phyloP scores from a whole-genome alignment of 2,888 invertebrate species.

The Himalopsyche anomala region DNA sequence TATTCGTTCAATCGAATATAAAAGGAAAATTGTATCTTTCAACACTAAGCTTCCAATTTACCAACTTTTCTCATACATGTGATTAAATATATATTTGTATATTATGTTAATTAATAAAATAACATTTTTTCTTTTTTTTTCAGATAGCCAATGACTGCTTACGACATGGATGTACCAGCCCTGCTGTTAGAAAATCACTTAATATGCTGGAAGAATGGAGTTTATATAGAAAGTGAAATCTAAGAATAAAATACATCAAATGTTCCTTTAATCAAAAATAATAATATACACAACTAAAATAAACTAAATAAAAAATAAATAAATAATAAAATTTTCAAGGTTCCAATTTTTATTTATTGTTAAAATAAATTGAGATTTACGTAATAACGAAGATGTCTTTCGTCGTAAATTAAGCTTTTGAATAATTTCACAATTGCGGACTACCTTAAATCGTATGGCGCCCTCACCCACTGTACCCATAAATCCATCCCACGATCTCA shows the following conservation, averaged over 20 bases:
- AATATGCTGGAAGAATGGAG: slow-evolving; percentile 39
- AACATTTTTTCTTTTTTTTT: background rate
- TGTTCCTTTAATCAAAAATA: background rate
- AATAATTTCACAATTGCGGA: slow-evolving; percentile 61
- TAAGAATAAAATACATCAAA: background rate
- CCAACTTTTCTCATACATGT: too few species aligned
- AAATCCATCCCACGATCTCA: slow-evolving; percentile 60
- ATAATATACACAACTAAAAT: too few species aligned
- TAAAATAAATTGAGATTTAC: too few species aligned
- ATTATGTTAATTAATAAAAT: background rate
- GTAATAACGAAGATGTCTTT: background rate
- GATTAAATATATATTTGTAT: too few species aligned
- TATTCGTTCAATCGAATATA: too few species aligned
- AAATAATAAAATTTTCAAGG: too few species aligned
- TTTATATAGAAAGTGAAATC: slow-evolving; percentile 17
- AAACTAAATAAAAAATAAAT: too few species aligned
- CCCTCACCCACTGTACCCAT: slow-evolving; percentile 59
- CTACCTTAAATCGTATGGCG: slow-evolving; percentile 63
- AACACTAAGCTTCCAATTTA: too few species aligned
- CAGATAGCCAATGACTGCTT: background rate
- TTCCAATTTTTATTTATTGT: too few species aligned
- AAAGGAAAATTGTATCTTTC: too few species aligned
- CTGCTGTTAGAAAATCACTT: slow-evolving; percentile 7
- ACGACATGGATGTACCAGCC: slow-evolving; percentile 5
- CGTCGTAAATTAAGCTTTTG: background rate